Percentiles rank a stretch among this genome's conserved stretches.
Conservation (phyloP, 2,113 vertebrate genomes). For the Coregonus clupeaformis region DNA sequence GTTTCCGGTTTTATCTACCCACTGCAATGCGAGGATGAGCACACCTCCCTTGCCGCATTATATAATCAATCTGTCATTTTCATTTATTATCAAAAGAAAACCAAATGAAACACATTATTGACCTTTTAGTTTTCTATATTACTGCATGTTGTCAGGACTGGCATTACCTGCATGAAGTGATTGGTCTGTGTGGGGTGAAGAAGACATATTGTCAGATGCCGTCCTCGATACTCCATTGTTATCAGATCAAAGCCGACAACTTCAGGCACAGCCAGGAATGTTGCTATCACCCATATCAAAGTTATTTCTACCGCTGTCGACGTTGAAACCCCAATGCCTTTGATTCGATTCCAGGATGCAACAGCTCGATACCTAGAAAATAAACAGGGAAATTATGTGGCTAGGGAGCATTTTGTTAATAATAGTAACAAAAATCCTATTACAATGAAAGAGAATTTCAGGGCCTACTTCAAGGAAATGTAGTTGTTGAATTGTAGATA, state of each 20-base stretch:
- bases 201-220: conserved; percentile 79
- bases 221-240: conserved; percentile 81
- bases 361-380: conserved; percentile 86
- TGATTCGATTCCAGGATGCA: conserved; percentile 87
- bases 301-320: conserved; percentile 88
- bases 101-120: conserved; percentile 25
- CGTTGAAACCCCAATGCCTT: conserved; percentile 82
- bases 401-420: conserved; percentile 41
- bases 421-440: conserved; percentile 32
- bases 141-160: conserved; percentile 5
- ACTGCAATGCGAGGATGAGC: neutral
- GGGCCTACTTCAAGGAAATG: conserved; percentile 50
- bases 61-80: neutral
- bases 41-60: neutral
- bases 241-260: conserved; percentile 88
- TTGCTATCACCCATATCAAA: conserved; percentile 87
- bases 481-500: conserved; percentile 49
- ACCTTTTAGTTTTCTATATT: conserved; percentile 26
- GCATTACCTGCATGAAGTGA: conserved; percentile 86
- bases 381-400: conserved; percentile 46
- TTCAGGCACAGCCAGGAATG: conserved; percentile 87
- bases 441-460: conserved; percentile 48
- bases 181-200: conserved; percentile 84
- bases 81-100: conserved; percentile 7
- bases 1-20: neutral